A percentile compares a stretch with the other conserved stretches of the same genome.
These are phyloP conservation scores for Ictalurus furcatus DNA, from an alignment of 2,113 vertebrate genomes.

Conservation along the genomic window DNA sequence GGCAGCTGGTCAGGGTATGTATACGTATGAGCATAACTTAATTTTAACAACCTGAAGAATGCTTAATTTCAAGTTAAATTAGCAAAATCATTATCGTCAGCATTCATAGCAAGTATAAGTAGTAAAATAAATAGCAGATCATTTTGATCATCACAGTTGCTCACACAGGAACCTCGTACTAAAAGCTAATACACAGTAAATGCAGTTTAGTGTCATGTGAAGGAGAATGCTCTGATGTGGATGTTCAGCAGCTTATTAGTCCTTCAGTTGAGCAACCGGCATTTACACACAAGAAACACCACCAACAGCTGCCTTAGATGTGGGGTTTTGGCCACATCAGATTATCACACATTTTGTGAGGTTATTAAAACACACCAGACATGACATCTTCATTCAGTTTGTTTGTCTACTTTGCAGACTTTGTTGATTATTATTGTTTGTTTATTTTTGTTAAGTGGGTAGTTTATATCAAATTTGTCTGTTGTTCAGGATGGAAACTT, in stretches of 20 bases:
- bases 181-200: background rate
- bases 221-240: background rate
- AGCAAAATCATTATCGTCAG: background rate
- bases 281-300: background rate
- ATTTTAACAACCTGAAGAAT: background rate
- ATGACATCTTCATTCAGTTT: background rate
- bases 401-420: background rate
- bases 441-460: background rate
- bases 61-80: background rate
- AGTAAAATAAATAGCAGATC: background rate
- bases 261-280: background rate
- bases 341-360: background rate
- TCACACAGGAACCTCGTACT: background rate
- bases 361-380: background rate
- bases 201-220: background rate
- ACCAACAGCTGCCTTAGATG: background rate
- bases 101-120: background rate
- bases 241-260: background rate
- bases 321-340: background rate
- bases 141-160: background rate
- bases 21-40: background rate
- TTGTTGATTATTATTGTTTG: background rate
- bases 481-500: background rate
- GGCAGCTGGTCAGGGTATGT: background rate
- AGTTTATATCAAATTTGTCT: background rate